phyloP scores from a whole-genome alignment of 2,888 invertebrate species.

The Parnassius smintheus region DNA sequence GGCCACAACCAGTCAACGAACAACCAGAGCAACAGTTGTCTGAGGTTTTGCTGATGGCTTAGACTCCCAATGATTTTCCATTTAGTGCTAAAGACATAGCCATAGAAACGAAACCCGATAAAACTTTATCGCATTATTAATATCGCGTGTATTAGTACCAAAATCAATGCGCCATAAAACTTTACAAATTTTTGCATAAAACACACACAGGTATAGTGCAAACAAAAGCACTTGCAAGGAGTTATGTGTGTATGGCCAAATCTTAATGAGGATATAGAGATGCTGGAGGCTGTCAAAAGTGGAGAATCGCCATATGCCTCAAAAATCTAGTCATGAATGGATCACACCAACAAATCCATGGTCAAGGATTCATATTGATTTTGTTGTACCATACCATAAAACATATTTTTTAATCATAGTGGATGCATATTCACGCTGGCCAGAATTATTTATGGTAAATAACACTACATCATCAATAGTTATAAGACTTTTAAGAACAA shows the following conservation, averaged over 20 bases:
- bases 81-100: slow-evolving; percentile 24
- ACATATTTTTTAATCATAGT: slow-evolving; percentile 30
- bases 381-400: slow-evolving; percentile 29
- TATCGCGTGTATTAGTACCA: background rate
- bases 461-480: slow-evolving; percentile 28
- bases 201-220: background rate
- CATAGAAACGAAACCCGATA: slow-evolving; percentile 20
- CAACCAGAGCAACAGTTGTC: slow-evolving; percentile 5
- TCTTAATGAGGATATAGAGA: slow-evolving; percentile 28
- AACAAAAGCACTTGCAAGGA: slow-evolving; percentile 33
- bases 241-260: slow-evolving; percentile 36
- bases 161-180: background rate
- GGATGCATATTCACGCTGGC: slow-evolving; percentile 31
- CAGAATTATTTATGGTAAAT: slow-evolving; percentile 22
- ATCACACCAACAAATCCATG: slow-evolving; percentile 26
- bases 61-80: slow-evolving; percentile 25
- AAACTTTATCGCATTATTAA: slow-evolving; percentile 17
- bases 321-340: slow-evolving; percentile 26
- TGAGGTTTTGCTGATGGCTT: slow-evolving; percentile 26
- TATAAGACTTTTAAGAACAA: slow-evolving; percentile 26
- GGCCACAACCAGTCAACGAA: slow-evolving; percentile 29
- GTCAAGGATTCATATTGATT: slow-evolving; percentile 31
- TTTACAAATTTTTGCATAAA: background rate
- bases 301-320: slow-evolving; percentile 26
- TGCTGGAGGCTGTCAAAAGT: slow-evolving; percentile 3